Conservation (phyloP, 2,888 invertebrate genomes). For the Tortricodes alternella region DNA sequence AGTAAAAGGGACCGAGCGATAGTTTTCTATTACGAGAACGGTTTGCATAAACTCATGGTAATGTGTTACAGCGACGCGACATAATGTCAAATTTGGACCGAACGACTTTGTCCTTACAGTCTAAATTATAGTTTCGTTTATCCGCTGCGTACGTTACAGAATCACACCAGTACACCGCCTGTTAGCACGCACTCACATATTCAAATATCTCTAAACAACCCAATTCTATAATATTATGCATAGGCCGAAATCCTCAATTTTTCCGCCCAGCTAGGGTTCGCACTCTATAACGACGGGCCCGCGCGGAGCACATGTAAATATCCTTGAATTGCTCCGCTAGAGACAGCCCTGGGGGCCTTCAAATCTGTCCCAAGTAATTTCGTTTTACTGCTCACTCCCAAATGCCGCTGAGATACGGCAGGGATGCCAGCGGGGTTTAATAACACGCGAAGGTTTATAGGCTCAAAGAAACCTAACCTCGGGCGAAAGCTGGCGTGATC, state of each 20-base stretch:
- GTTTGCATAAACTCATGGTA: no score
- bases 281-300: slow-evolving; percentile 2
- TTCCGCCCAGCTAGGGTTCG: slow-evolving; percentile 15
- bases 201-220: slow-evolving; percentile 1
- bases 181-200: background rate
- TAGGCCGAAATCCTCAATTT: slow-evolving; percentile 24
- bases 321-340: background rate
- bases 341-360: slow-evolving; percentile 20
- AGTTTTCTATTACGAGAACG: no score
- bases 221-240: slow-evolving; percentile 17
- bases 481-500: background rate
- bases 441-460: slow-evolving; percentile 3
- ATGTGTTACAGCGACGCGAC: no score
- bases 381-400: slow-evolving; percentile 20
- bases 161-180: no score
- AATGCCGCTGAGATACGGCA: slow-evolving; percentile 4
- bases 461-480: background rate
- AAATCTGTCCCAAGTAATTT: slow-evolving; percentile 29
- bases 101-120: no score
- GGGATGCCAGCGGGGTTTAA: slow-evolving; percentile 7
- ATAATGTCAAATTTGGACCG: no score
- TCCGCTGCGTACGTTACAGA: background rate
- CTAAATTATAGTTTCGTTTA: no score
- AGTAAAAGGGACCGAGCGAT: no score
- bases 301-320: slow-evolving; percentile 17